These are phyloP conservation scores for Mirza zaza DNA, from an alignment of 2,113 vertebrate genomes.

Conservation along the genomic window DNA sequence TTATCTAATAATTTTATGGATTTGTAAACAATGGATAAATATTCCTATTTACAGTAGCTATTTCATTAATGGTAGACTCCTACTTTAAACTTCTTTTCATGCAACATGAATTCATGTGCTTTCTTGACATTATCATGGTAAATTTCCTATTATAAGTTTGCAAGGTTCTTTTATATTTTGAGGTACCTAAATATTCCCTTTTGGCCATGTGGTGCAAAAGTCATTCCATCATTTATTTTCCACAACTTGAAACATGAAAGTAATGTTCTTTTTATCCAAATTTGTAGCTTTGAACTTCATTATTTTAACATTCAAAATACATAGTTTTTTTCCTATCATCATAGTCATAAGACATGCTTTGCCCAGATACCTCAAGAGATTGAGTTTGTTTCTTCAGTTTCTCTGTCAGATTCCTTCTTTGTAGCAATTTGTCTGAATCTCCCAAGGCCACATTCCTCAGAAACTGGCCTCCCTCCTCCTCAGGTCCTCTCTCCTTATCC, in stretches of 20 bases:
- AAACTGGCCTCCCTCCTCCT: neutral
- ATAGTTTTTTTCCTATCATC: neutral
- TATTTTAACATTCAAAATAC: conserved; percentile 60
- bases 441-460: conserved; percentile 38
- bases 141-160: neutral
- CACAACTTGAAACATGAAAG: conserved; percentile 34
- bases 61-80: neutral
- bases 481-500: neutral
- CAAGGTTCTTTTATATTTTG: neutral
- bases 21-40: neutral
- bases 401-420: conserved; percentile 25
- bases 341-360: conserved; percentile 49
- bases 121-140: neutral
- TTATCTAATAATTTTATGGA: neutral
- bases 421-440: neutral
- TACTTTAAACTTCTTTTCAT: neutral
- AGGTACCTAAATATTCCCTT: neutral
- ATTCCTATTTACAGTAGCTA: neutral
- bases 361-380: conserved; percentile 19
- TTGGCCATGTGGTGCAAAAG: neutral
- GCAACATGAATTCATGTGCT: neutral
- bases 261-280: conserved; percentile 36
- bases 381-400: neutral
- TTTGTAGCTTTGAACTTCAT: conserved; percentile 64
- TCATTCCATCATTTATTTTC: neutral